These are phyloP conservation scores for Drosophila parvula DNA, from an alignment of 1,140 invertebrate genomes.

Conservation along the genomic window DNA sequence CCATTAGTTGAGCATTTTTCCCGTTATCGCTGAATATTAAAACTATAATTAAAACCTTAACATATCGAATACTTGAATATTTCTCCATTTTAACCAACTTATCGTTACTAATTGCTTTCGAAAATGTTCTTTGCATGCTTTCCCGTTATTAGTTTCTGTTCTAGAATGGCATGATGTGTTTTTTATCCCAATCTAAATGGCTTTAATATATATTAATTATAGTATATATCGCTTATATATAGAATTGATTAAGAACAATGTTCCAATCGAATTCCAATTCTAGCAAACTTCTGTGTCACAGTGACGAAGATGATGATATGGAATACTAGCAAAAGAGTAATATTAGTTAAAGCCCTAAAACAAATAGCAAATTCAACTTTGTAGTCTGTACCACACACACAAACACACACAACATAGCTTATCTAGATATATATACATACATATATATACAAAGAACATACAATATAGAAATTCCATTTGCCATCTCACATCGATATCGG, in stretches of 20 bases:
- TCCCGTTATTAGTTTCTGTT: conserved; percentile 19
- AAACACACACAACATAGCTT: conserved; percentile 61
- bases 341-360: conserved; percentile 59
- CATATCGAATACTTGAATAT: conserved; percentile 38
- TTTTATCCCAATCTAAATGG: conserved; percentile 21
- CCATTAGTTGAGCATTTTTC: conserved; percentile 28
- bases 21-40: not conserved
- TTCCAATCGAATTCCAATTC: conserved; percentile 66
- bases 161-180: conserved; percentile 43
- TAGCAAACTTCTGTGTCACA: conserved; percentile 84
- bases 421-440: conserved; percentile 65
- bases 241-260: conserved; percentile 57
- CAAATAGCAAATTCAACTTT: conserved; percentile 68
- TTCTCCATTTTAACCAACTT: conserved; percentile 14
- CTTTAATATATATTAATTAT: conserved; percentile 5
- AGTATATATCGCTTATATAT: conserved; percentile 43
- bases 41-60: conserved; percentile 8
- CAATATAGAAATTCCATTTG: conserved; percentile 52
- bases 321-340: conserved; percentile 81
- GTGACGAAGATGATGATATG: conserved; percentile 84
- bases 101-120: conserved; percentile 24
- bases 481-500: conserved; percentile 30
- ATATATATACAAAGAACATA: conserved; percentile 23
- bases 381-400: conserved; percentile 68
- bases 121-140: conserved; percentile 45